phyloP scores from a whole-genome alignment of 1,140 invertebrate species.

The Drosophila grimshawi region DNA sequence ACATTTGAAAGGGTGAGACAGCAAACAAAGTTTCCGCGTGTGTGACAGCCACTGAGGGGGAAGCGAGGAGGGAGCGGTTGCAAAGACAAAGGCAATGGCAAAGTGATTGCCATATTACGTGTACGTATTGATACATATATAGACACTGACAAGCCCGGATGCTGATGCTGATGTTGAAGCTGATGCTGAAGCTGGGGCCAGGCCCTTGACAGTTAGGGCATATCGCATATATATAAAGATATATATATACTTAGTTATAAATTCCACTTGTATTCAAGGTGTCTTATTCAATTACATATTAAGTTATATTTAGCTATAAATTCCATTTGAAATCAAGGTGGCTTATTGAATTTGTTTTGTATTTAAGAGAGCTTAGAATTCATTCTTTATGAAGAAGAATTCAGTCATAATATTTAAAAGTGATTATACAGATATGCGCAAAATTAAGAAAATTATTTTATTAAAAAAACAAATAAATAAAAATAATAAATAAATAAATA shows the following conservation, averaged over 20 bases:
- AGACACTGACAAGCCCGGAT: not conserved
- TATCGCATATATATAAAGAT: no score
- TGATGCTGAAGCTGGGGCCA: not conserved
- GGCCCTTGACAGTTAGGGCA: not conserved
- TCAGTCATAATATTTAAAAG: no score
- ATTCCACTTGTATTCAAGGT: not conserved
- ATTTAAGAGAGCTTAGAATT: no score
- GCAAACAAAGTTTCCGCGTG: slow-evolving; percentile 61
- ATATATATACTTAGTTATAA: not conserved
- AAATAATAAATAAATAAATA: no score
- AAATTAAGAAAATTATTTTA: no score
- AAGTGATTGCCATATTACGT: slow-evolving; percentile 76
- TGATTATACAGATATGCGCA: no score
- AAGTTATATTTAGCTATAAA: not conserved
- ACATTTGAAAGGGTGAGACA: not conserved
- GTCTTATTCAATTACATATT: not conserved
- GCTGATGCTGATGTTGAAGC: not conserved
- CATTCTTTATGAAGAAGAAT: no score
- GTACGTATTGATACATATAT: slow-evolving; percentile 56
- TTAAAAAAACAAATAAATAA: no score
- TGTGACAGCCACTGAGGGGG: slow-evolving; percentile 41
- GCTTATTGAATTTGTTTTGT: not conserved
- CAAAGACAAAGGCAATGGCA: not conserved
- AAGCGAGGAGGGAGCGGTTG: not conserved
- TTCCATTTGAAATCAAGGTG: not conserved